These are phyloP conservation scores for Pipra filicauda DNA, from an alignment of 2,113 vertebrate species.

Conservation along the genomic window DNA sequence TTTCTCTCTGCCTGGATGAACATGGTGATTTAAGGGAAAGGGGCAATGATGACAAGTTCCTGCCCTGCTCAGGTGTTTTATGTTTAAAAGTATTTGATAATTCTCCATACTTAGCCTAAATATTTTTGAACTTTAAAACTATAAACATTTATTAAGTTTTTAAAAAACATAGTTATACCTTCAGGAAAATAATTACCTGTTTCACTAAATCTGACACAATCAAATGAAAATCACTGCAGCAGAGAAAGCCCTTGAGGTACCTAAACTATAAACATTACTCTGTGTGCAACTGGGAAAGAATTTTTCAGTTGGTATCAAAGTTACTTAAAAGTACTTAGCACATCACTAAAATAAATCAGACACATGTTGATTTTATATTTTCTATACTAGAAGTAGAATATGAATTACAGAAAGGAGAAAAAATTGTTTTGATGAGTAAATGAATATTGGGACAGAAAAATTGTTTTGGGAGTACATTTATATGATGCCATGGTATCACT, in stretches of 20 bases:
- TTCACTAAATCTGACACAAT: slow-evolving; percentile 34
- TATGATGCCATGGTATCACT: background rate
- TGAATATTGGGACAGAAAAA: background rate
- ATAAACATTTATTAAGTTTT: background rate
- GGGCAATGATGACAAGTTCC: background rate
- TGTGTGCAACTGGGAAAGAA: background rate
- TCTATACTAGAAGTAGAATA: background rate
- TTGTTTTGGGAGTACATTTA: background rate
- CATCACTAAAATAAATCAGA: slow-evolving; percentile 23
- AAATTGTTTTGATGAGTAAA: slow-evolving; percentile 10
- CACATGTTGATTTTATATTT: slow-evolving; percentile 36
- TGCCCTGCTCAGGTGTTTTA: background rate
- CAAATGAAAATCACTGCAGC: background rate
- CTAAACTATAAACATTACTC: background rate
- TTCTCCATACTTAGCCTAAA: background rate
- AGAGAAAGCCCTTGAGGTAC: slow-evolving; percentile 9
- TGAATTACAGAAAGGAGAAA: slow-evolving; percentile 3
- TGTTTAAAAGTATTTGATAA: background rate
- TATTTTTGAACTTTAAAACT: slow-evolving; percentile 8
- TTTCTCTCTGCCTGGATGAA: background rate
- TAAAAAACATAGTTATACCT: background rate
- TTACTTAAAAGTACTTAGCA: slow-evolving; percentile 35
- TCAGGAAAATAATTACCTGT: slow-evolving; percentile 49
- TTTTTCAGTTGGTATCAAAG: slow-evolving; percentile 21
- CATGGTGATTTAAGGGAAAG: background rate